Base-by-base conservation (phyloP, 2,797 vertebrate genomes). In the Rhinella marina region DNA sequence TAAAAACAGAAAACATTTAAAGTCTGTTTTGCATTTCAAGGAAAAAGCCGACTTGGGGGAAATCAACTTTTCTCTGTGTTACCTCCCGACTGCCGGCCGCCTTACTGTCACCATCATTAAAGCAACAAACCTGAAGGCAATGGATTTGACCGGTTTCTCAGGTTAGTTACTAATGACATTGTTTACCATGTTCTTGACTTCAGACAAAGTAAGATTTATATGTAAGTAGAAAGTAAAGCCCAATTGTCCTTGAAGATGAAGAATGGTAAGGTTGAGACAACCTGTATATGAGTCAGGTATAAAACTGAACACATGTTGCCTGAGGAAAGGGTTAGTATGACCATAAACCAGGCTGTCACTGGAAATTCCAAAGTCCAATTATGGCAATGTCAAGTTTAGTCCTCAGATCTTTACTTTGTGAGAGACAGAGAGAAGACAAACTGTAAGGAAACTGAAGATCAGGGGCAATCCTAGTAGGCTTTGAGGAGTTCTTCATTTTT, bases 31-130 rank as follows among this genome's bases (percentile, higher is more conserved):
- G 64, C 61, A 56, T 82, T 86, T 81, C 59, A 95, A 98, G 97
- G 97, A 98, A 92, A 98, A 98, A 92, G 97, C 97, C n/a, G 97
- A 98, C 90, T 95, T 98, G 48, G 97, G 97, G 82, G 97, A 98
- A 95, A 94, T 98, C 92, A 98, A 98, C 90, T 98, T 98, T 94
- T 98, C 97, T 61, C 94, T 98, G 93, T 98, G 97, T 93, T 98
- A 98, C 95, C 96, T 98, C 92, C 97, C 97, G 88, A 98, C 97
- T 4, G 97, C 97, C 1, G 97, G 97, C 82, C 94, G 97, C 77
- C 96, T 98, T 91, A 98, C 97, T 0, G 96, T 93, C 86, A 98
- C 97, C 88, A 91, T 98, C 93, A 98, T 98, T 92, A 97, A 97
- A 94, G 97, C 97, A 92, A 96, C 96, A 90, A 98, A 98, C 94